Percentiles rank a stretch among this genome's conserved stretches.
Conservation (phyloP, 2,797 vertebrate species). For the Esox lucius region DNA sequence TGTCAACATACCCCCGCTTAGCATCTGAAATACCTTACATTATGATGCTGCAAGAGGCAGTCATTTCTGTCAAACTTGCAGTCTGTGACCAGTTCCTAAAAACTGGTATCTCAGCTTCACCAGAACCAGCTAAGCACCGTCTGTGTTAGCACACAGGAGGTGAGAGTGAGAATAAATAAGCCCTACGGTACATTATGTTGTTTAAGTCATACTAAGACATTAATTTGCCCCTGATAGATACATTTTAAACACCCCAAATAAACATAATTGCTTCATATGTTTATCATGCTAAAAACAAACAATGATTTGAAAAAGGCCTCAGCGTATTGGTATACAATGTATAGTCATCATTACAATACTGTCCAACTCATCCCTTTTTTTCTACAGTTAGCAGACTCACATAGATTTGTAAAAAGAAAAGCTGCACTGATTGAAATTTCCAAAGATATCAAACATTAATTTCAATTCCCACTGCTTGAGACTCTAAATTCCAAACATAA, state of each 20-base stretch:
- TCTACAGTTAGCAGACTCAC: not conserved
- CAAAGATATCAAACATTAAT: not conserved
- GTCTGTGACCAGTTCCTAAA: constrained; percentile 52
- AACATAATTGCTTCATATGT: not conserved
- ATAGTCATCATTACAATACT: not conserved
- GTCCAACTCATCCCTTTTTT: not conserved
- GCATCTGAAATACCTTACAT: no score
- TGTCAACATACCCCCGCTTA: constrained; percentile 8
- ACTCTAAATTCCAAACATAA: not conserved
- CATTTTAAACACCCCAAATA: not conserved
- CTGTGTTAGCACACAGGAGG: constrained; percentile 56
- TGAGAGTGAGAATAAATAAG: constrained; percentile 67
- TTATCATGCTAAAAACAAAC: not conserved
- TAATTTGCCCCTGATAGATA: constrained; percentile 13
- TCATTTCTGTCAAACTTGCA: constrained; percentile 70
- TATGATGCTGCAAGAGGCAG: constrained; percentile 11
- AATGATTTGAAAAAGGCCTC: not conserved
- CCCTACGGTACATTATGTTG: constrained; percentile 42
- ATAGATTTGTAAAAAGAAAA: not conserved
- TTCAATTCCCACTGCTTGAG: not conserved
- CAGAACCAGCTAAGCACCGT: constrained; percentile 59
- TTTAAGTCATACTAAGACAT: constrained; percentile 73
- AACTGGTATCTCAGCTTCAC: constrained; percentile 70
- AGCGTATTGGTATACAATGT: not conserved
- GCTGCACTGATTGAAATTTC: not conserved